Percentiles rank a stretch among this genome's conserved stretches.
Evolutionary conservation across 2,113 vertebrate species (phyloP).

Genomic region (Muscicapa adusta): DNA sequence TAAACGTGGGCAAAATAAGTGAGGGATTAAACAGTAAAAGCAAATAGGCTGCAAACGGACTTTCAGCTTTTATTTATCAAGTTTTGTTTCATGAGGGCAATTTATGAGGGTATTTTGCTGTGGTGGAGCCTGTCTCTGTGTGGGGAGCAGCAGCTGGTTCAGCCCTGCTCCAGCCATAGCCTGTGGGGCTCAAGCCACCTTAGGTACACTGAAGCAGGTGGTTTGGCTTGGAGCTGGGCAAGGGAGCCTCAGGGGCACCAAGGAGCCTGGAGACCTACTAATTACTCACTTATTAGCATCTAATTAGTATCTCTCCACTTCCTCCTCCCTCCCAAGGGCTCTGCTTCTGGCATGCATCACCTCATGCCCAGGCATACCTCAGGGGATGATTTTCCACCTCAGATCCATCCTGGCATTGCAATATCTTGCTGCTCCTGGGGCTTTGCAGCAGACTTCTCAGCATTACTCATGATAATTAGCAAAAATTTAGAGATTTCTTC

Average conservation of each 20-base stretch:
- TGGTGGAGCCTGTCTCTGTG: rapidly evolving
- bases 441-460: not conserved
- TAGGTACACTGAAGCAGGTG: not conserved
- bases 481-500: not conserved
- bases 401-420: rapidly evolving
- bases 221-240: not conserved
- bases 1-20: rapidly evolving
- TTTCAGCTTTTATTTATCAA: not conserved
- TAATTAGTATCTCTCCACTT: not conserved
- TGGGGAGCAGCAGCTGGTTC: not conserved
- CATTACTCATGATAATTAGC: not conserved
- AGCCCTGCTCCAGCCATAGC: rapidly evolving
- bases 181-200: not conserved
- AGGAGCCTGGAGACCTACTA: not conserved
- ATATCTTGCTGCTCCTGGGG: not conserved
- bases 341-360: not conserved
- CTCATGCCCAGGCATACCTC: not conserved
- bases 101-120: not conserved
- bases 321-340: not conserved
- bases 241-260: not conserved
- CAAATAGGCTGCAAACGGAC: not conserved
- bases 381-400: not conserved
- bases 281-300: not conserved
- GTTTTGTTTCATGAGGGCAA: rapidly evolving
- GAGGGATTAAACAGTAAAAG: not conserved